These are phyloP conservation scores for Luscinia luscinia DNA, from an alignment of 2,797 vertebrate genomes.

Conservation along the genomic window DNA sequence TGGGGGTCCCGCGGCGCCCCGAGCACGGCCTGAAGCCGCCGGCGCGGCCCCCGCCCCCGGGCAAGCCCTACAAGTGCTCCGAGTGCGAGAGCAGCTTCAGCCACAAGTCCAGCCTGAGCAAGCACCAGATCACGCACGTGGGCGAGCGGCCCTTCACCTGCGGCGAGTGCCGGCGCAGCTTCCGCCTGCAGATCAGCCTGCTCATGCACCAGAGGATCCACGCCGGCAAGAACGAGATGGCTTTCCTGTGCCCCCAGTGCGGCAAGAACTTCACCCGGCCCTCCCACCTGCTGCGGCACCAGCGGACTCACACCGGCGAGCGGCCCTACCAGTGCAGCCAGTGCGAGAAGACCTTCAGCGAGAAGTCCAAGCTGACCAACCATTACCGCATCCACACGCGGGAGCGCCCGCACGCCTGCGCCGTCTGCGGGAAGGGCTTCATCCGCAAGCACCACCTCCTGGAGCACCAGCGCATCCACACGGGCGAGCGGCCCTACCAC, in stretches of 20 bases:
- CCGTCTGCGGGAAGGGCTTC: conserved; percentile 82
- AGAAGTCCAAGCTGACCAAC: conserved; percentile 83
- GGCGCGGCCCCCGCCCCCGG: conserved; percentile 33
- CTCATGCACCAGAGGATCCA: conserved; percentile 95
- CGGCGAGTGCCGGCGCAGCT: conserved; percentile 93
- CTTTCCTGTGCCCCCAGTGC: conserved; percentile 91
- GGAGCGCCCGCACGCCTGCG: conserved; percentile 79
- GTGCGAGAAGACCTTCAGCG: conserved; percentile 83
- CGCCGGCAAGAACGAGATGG: conserved; percentile 88
- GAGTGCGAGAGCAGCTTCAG: conserved; percentile 85
- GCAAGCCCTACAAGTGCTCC: conserved; percentile 80
- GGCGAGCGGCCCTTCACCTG: conserved; percentile 94
- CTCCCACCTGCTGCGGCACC: conserved; percentile 81
- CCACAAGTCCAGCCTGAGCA: conserved; percentile 84
- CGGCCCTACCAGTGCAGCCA: conserved; percentile 82
- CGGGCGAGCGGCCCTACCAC: conserved; percentile 79
- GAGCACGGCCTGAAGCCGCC: conserved; percentile 76
- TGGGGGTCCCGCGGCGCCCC: conserved; percentile 67
- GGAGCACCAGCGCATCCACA: conserved; percentile 83
- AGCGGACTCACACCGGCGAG: conserved; percentile 83
- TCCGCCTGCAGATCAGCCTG: conserved; percentile 95
- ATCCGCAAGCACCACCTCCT: conserved; percentile 82
- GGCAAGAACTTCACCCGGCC: conserved; percentile 83
- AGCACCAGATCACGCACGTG: conserved; percentile 87
- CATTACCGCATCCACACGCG: conserved; percentile 83